phyloP scores from a whole-genome alignment of 92 coral and sea anemone species.

The Diadumene lineata region DNA sequence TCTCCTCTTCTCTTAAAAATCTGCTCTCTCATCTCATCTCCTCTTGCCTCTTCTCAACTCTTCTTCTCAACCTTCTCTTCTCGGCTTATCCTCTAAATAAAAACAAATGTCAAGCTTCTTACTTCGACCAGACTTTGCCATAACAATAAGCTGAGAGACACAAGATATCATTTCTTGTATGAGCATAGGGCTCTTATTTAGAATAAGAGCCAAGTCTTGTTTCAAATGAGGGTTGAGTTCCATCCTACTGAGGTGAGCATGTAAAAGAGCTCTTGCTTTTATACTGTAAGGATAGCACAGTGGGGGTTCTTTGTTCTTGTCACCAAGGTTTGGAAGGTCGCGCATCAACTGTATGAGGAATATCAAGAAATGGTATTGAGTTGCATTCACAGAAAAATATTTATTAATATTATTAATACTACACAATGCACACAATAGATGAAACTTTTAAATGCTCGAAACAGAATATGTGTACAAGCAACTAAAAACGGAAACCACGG shows the following conservation, averaged over 20 bases:
- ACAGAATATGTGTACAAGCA: no score
- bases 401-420: no score
- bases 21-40: no score
- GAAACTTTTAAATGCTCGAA: no score
- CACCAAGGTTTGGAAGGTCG: conserved; percentile 87
- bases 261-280: conserved; percentile 88
- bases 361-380: neutral
- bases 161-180: conserved; percentile 94
- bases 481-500: no score
- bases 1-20: no score
- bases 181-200: conserved; percentile 79
- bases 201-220: conserved; percentile 67
- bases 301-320: conserved; percentile 93
- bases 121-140: conserved; percentile 89
- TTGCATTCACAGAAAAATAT: no score
- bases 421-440: no score
- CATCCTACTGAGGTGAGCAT: conserved; percentile 83
- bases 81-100: no score
- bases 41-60: no score
- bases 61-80: no score
- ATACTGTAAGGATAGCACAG: conserved; percentile 94
- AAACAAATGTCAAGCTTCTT: conserved; percentile 5
- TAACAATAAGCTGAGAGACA: conserved; percentile 80
- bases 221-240: conserved; percentile 75
- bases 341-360: conserved; percentile 83